Evolutionary conservation across 2,888 invertebrate genomes (phyloP), one percentile per base, ranked within the genome.

Genomic region (Tigriopus californicus): DNA sequence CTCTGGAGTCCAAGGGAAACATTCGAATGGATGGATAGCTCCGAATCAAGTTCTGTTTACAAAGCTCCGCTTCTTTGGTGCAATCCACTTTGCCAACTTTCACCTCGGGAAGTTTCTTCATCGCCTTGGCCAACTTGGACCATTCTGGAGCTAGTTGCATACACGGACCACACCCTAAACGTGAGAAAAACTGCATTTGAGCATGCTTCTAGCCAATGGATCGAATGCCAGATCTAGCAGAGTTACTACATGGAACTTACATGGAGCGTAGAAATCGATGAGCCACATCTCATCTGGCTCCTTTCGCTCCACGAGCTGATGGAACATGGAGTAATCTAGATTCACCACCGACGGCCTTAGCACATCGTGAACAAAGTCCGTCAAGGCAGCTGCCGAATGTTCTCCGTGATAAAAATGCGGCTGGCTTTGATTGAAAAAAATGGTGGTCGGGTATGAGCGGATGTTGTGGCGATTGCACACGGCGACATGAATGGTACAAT

Each of bases 21-120:
- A 83, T 68, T 57, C 81, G 72, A 61, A 84, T 77, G 2, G 79
- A 79, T 1, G 84, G 84, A 70, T 83, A 84, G 53, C 77, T 76
- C 13, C 71, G 70, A n/a, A 84, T 72, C 57, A 74, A 74, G 67
- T 81, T 77, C 5, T 72, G 67, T 10, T 68, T 66, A 67, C 84
- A 84, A 15, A 83, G 66, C 5, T 71, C 67, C 1, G 68, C 64
- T 66, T 82, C 73, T 8, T 70, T 71, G 61, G 77, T 77, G 70
- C 84, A 85, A 68, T 85, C 79, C 1, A 85, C 78, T 66, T 77
- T 75, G 0, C 77, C 83, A 22, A 83, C 73, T 65, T 75, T 73
- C 2, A 82, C 71, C 63, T 73, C 70, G 15, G 73, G 67, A 25
- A 76, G 70, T 55, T 71, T 69, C 44, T 69, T 65, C 62, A 79